A percentile compares a stretch with the other conserved stretches of the same genome.
Conservation (phyloP, 2,113 vertebrate species). For the Thalassarche chlororhynchos region DNA sequence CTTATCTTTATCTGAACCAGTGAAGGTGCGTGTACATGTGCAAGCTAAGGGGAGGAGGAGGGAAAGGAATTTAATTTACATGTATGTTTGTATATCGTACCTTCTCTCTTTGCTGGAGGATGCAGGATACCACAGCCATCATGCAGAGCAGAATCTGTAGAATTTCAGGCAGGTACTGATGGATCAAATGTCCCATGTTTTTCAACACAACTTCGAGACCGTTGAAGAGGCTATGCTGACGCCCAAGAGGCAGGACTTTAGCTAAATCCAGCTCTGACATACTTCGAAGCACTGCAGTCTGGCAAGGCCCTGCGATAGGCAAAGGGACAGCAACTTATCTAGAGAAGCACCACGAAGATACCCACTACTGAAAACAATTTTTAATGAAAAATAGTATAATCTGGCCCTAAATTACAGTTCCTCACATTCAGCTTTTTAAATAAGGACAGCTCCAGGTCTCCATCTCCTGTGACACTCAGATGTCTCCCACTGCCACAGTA, state of each 20-base stretch:
- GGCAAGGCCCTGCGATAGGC: conserved; percentile 78
- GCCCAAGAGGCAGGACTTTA: conserved; percentile 89
- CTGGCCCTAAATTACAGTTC: not conserved
- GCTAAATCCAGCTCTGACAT: conserved; percentile 77
- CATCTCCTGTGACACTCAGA: not conserved
- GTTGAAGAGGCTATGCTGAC: conserved; percentile 91
- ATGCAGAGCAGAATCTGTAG: conserved; percentile 93
- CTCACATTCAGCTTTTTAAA: not conserved
- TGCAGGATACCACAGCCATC: conserved; percentile 79
- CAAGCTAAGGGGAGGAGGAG: not conserved
- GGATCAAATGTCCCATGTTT: conserved; percentile 90
- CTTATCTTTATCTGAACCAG: not conserved
- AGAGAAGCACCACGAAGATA: not conserved
- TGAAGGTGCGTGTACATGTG: not conserved
- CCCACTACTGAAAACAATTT: not conserved
- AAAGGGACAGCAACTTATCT: not conserved
- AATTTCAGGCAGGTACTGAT: conserved; percentile 86
- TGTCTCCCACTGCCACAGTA: not conserved
- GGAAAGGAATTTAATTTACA: not conserved
- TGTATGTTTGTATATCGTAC: conserved; percentile 45
- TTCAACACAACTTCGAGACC: conserved; percentile 87
- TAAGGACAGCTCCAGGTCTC: not conserved
- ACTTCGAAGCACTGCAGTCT: conserved; percentile 82
- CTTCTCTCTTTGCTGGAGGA: conserved; percentile 87
- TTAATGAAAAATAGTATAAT: not conserved